Base-by-base conservation (phyloP, 2,113 vertebrate genomes). In the Engystomops pustulosus region DNA sequence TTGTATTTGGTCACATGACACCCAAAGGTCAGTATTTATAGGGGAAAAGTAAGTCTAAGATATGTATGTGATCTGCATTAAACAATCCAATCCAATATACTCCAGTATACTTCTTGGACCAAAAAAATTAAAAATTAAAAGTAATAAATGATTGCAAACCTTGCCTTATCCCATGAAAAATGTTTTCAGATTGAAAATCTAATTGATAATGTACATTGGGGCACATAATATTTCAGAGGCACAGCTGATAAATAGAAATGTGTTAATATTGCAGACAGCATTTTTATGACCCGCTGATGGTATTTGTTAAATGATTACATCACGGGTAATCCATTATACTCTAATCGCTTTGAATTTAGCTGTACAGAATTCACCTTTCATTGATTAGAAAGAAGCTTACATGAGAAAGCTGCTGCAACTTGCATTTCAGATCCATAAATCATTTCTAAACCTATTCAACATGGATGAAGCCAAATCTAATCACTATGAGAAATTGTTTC, bases 241-340 rank as follows among this genome's bases (percentile, higher is more conserved):
- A 25, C 20, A 72, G 69, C 23, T 72, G 69, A 72, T 27, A 17
- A 72, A 72, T 72, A 45, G 23, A 72, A 45, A 45, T 17, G 69
- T 72, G 36, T 72, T 72, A 5, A 45, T 72, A 27, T 45, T 27
- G 1, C 62, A 44, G 69, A 72, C 69, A 71, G 38, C 38, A 45
- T 25, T 25, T 44, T 71, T 72, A 45, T 72, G 69, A 44, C 69
- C 36, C 41, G 47, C 27, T 17, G 36, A 72, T 45, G 68, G 36
- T 72, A 72, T 72, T 72, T 72, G 69, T 72, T 72, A 72, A 72
- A 47, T 72, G 69, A 72, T 72, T 72, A 72, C 41, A 72, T 72
- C 36, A 25, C 10, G 6, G 32, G 69, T 72, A 72, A 72, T 72
- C 69, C 69, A 72, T 72, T 45, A 27, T 44, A 45, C 12, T 72